Evolutionary conservation across 2,113 vertebrate genomes (phyloP), one percentile per base, ranked within the genome.

Genomic region (Poeciliopsis occidentalis): DNA sequence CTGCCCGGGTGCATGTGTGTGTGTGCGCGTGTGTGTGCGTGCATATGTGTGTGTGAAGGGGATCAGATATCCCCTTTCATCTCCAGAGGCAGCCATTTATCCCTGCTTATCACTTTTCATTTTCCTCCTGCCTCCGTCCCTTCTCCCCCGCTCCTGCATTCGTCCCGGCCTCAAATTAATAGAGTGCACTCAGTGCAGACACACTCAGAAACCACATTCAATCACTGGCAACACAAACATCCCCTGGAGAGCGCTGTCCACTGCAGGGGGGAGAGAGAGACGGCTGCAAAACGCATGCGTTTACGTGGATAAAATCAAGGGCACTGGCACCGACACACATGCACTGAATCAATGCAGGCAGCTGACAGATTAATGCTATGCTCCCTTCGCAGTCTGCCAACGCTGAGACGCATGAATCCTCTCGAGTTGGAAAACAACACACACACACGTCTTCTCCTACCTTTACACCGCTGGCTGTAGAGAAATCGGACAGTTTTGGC

Each of bases 391-490:
- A 47, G 80, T 70, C 83, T 86, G 88, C 69, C 86, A 84, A 44
- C 65, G 71, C 57, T 5, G 66, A 76, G 78, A 13, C 27, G 64
- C 74, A 69, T 60, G 70, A 61, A 79, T 76, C 67, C 73, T 77
- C 75, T 72, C 70, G 64, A 84, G 71, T 62, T 51, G 27, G 39
- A 60, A 80, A 85, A 80, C 77, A 73, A 54, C 47, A 54, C 47
- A 19, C 61, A 41, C 26, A 69, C 34, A 66, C 44, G 30, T 70
- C 29, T 64, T 62, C 41, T 73, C 90, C 71, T 94, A 95, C 93
- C 94, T 95, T 92, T 93, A 80, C 93, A 94, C 62, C 69, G 85
- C 69, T 75, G 89, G 82, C 80, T 87, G 78, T 83, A 91, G 30
- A 93, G 84, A 85, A 93, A 93, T 61, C 88, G 62, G 71, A 88